These are phyloP conservation scores for Halocynthia aurantium DNA, from an alignment of 23 tunicate genomes.

Conservation along the genomic window DNA sequence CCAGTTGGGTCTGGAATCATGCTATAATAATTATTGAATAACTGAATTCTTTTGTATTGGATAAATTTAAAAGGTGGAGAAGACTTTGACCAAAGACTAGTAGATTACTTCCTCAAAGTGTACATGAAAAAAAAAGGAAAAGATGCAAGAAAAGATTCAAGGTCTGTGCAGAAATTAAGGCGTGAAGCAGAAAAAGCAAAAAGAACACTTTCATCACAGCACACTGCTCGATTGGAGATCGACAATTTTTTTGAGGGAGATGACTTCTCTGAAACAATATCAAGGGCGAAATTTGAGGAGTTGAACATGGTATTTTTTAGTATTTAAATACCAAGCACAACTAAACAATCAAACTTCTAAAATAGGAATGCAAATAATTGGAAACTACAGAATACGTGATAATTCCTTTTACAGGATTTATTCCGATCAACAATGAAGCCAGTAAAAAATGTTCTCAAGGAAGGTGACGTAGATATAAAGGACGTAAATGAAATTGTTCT, in stretches of 20 bases:
- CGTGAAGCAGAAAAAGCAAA: conserved; percentile 53
- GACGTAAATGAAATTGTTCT: conserved; percentile 46
- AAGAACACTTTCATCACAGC: conserved; percentile 33
- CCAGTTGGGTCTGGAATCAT: no score
- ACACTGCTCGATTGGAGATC: conserved; percentile 38
- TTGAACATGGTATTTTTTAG: no score
- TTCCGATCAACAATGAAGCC: conserved; percentile 47
- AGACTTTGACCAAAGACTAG: background rate
- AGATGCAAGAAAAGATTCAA: conserved; percentile 27
- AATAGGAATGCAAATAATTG: no score
- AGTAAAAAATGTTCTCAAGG: conserved; percentile 36
- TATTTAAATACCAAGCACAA: no score
- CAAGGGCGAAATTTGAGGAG: conserved; percentile 44
- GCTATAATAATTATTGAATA: no score
- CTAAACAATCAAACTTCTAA: no score
- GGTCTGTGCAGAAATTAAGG: conserved; percentile 40
- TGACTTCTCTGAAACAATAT: conserved; percentile 32
- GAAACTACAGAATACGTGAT: no score
- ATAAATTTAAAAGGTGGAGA: no score
- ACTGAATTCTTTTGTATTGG: no score
- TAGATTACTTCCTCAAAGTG: conserved; percentile 39
- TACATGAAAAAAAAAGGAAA: conserved; percentile 33
- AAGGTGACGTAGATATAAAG: conserved; percentile 36
- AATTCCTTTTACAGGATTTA: conserved; percentile 21
- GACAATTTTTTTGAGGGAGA: conserved; percentile 41